Conservation (phyloP, 2,797 vertebrate species). For the Syndactyla subalaris region DNA sequence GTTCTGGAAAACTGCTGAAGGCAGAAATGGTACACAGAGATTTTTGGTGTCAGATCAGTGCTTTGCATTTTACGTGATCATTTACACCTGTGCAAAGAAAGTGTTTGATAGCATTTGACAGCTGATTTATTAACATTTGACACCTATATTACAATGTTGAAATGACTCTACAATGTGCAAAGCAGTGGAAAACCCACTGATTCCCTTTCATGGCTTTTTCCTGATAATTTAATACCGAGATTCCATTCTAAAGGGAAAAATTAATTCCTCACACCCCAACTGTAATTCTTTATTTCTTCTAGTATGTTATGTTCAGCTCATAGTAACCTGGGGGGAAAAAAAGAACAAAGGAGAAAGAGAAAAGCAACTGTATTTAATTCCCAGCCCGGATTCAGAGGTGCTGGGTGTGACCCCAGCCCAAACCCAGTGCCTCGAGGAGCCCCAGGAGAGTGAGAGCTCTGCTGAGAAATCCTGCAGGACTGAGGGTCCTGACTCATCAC, state of each 20-base stretch:
- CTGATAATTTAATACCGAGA: neutral
- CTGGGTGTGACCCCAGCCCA: neutral
- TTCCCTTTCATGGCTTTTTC: neutral
- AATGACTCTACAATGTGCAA: slow-evolving; percentile 37
- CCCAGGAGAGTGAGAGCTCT: neutral
- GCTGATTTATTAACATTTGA: slow-evolving; percentile 57
- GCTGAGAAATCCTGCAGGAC: neutral
- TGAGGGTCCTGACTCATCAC: neutral
- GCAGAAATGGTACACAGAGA: neutral
- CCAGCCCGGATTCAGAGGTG: neutral
- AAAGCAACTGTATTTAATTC: neutral
- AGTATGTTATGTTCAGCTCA: neutral
- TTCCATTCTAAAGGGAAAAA: neutral
- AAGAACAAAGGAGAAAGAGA: neutral
- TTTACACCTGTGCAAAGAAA: slow-evolving; percentile 37
- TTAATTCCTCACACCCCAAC: neutral
- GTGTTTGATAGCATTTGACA: slow-evolving; percentile 46
- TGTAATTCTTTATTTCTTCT: slow-evolving; percentile 5
- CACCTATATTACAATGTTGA: slow-evolving; percentile 32
- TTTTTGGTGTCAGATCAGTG: slow-evolving; percentile 23
- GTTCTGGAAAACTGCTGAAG: neutral
- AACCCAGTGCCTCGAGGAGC: neutral
- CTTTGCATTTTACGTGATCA: slow-evolving; percentile 41
- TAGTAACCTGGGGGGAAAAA: neutral
- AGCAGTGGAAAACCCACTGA: slow-evolving; percentile 21